Evolutionary conservation across 2,113 vertebrate genomes (phyloP).

Genomic region (Elephas maximus): DNA sequence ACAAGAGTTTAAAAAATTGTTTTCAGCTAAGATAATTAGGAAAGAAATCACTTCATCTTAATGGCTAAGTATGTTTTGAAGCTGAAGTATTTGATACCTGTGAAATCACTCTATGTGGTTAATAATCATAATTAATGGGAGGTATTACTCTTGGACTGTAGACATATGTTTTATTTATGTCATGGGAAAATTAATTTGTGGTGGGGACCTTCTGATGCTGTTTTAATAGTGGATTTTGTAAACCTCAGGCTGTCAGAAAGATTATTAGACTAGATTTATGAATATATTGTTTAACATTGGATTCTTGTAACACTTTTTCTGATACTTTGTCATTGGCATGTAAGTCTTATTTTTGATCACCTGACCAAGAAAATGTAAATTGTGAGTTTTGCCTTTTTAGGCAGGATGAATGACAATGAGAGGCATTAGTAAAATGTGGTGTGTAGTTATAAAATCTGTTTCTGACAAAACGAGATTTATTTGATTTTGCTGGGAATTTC

Average conservation of each 20-base stretch:
- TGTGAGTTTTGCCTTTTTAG: slow-evolving; percentile 28
- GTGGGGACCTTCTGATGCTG: background rate
- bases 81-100: background rate
- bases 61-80: slow-evolving; percentile 42
- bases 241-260: background rate
- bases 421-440: slow-evolving; percentile 8
- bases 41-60: slow-evolving; percentile 51
- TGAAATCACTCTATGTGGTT: slow-evolving; percentile 14
- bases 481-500: slow-evolving; percentile 38
- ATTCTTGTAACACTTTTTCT: background rate
- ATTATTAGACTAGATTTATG: background rate
- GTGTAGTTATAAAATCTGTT: background rate
- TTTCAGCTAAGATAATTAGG: background rate
- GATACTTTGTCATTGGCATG: background rate
- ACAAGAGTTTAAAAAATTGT: slow-evolving; percentile 3
- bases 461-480: background rate
- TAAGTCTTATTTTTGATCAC: slow-evolving; percentile 40
- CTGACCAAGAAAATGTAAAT: slow-evolving; percentile 41
- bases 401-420: background rate
- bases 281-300: background rate
- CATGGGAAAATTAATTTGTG: slow-evolving; percentile 46
- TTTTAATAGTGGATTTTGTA: slow-evolving; percentile 36
- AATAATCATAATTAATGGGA: background rate
- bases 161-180: background rate
- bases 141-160: background rate